Conservation (phyloP, 2,797 vertebrate genomes). For the Sebastes variabilis region DNA sequence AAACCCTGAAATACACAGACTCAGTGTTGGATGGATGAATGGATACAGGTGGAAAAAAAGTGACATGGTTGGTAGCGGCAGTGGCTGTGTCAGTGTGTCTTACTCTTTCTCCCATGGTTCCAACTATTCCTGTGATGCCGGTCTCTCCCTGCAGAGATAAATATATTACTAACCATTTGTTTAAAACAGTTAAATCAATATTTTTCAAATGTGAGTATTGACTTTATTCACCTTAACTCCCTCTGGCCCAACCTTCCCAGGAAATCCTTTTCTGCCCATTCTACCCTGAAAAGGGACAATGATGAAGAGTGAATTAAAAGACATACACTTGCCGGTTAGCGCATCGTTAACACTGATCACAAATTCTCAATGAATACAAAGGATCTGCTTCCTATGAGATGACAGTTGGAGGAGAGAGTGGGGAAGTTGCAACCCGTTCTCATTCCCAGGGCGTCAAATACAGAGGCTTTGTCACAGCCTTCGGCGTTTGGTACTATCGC, state of each 20-base stretch:
- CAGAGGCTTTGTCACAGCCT: too few relatives aligned
- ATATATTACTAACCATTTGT: not conserved
- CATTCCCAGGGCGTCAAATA: too few relatives aligned
- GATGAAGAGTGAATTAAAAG: slow-evolving; percentile 6
- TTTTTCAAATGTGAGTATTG: not conserved
- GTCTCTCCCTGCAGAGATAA: slow-evolving; percentile 87
- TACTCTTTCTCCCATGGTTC: slow-evolving; percentile 94
- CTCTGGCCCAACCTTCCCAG: slow-evolving; percentile 89
- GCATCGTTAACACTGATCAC: slow-evolving; percentile 25
- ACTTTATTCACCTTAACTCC: slow-evolving; percentile 88
- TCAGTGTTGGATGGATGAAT: slow-evolving; percentile 35
- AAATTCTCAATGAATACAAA: slow-evolving; percentile 6
- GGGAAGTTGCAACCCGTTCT: not conserved
- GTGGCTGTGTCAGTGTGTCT: slow-evolving; percentile 49
- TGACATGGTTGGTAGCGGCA: not conserved
- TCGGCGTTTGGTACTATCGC: too few relatives aligned
- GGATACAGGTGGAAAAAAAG: slow-evolving; percentile 21
- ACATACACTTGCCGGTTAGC: not conserved
- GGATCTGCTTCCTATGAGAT: slow-evolving; percentile 11
- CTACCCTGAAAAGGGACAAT: slow-evolving; percentile 85
- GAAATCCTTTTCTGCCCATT: slow-evolving; percentile 91
- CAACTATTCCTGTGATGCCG: slow-evolving; percentile 88
- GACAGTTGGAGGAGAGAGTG: slow-evolving; percentile 16
- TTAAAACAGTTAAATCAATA: not conserved
- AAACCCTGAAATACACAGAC: slow-evolving; percentile 86